Evolutionary conservation across 2,113 vertebrate genomes (phyloP).

Genomic region (Odocoileus hemionus): DNA sequence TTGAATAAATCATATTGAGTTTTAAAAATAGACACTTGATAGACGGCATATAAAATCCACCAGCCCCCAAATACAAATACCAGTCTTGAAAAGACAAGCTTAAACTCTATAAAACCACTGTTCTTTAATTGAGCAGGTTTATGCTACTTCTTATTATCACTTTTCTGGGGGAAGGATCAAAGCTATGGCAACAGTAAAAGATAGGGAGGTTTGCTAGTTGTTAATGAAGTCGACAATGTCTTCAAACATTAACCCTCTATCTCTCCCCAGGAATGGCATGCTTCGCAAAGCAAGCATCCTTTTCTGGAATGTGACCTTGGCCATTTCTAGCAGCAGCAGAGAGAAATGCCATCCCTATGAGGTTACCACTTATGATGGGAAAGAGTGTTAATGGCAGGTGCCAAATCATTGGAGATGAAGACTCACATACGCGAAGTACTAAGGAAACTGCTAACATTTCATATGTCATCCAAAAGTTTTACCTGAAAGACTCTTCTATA

Average conservation of each 20-base stretch:
- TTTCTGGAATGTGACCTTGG: slow-evolving; percentile 72
- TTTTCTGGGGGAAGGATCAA: slow-evolving; percentile 14
- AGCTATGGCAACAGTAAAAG: slow-evolving; percentile 1
- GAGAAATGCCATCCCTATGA: slow-evolving; percentile 64
- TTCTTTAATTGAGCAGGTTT: background rate
- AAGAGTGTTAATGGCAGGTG: background rate
- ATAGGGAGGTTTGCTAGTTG: background rate
- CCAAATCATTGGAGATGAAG: slow-evolving; percentile 13
- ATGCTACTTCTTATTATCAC: background rate
- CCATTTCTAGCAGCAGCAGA: slow-evolving; percentile 38
- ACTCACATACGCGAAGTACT: background rate
- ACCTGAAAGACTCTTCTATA: background rate
- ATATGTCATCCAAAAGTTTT: background rate
- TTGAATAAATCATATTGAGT: slow-evolving; percentile 22
- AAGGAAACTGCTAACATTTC: background rate
- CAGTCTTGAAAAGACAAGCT: background rate
- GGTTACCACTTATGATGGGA: slow-evolving; percentile 31
- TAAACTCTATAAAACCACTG: background rate
- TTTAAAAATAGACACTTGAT: slow-evolving; percentile 44
- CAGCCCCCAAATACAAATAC: background rate
- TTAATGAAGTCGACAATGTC: slow-evolving; percentile 21
- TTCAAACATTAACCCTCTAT: slow-evolving; percentile 69
- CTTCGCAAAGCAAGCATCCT: slow-evolving; percentile 50
- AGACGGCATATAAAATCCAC: background rate
- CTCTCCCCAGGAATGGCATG: slow-evolving; percentile 51